Evolutionary conservation across 2,113 vertebrate species (phyloP), one percentile per base, ranked within the genome.

Genomic region (Xerus inauris): DNA sequence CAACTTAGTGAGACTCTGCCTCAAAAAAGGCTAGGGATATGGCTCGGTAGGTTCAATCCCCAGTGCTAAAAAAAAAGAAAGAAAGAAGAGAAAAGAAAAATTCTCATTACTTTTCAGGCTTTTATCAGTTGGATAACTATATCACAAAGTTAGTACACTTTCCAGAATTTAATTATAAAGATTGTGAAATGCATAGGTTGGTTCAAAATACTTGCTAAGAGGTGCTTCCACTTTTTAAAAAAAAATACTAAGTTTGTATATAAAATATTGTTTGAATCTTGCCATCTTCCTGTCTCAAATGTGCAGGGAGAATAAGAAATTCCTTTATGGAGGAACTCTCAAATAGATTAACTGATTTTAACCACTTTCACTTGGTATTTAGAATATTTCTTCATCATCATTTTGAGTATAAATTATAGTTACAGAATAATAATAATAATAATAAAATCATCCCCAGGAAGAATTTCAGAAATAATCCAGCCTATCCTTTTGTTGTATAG

Each of bases 151-250:
- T 77, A 94, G 76, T 26, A 54, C 62, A 40, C 47, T 26, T 82
- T 75, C 69, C 79, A 91, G 57, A 86, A 93, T 75, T 88, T 95
- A 86, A 90, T 89, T 89, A 54, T 28, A 85, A 96, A 91, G 47
- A 89, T 72, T 72, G 22, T 79, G 77, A 96, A 76, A 94, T 62
- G 26, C 26, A n/a, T 65, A 32, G 65, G 12, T 42, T 82, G 38
- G 57, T 69, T 72, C 67, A 85, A 75, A 94, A 75, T 76, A 77
- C 69, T 87, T 91, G 35, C 75, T 81, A 93, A 84, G 38, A 79
- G 47, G 32, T 82, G 17, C 30, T 73, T 94, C 67, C 20, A 91
- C 94, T 26, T 94, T 24, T 94, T 24, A 24, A 40, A 59, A 81
- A 51, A 73, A 90, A 89, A 75, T 76, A 47, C 14, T 19, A 0